phyloP scores from a whole-genome alignment of 1,140 invertebrate genomes.

The Drosophila triauraria region DNA sequence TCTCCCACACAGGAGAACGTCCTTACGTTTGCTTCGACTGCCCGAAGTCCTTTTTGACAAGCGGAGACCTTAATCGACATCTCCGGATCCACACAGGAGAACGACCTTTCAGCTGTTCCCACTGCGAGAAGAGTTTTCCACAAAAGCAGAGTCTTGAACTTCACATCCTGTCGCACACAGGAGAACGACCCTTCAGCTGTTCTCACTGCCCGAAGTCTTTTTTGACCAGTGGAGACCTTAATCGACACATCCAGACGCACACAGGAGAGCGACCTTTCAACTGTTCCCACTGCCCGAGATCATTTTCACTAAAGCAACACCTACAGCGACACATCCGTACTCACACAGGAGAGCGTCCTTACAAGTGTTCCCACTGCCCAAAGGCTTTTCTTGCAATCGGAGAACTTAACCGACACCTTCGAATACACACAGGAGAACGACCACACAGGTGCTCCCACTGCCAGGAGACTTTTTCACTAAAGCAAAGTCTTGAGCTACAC shows the following conservation, averaged over 20 bases:
- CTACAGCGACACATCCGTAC: slow-evolving; percentile 1
- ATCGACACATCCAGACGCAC: slow-evolving; percentile 8
- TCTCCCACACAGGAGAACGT: slow-evolving; percentile 9
- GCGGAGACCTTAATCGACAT: slow-evolving; percentile 9
- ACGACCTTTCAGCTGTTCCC: slow-evolving; percentile 12
- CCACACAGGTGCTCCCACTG: neutral
- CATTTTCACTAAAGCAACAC: slow-evolving; percentile 8
- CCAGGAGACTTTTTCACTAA: neutral
- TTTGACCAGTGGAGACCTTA: slow-evolving; percentile 5
- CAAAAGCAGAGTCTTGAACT: slow-evolving; percentile 5
- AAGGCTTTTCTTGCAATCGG: slow-evolving; percentile 1
- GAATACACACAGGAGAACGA: neutral
- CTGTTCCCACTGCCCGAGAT: slow-evolving; percentile 2
- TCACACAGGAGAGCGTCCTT: slow-evolving; percentile 5
- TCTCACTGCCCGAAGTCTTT: slow-evolving; percentile 4
- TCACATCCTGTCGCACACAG: slow-evolving; percentile 3
- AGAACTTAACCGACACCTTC: neutral
- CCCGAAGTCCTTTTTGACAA: slow-evolving; percentile 5
- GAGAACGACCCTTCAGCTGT: slow-evolving; percentile 4
- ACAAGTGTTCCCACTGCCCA: neutral
- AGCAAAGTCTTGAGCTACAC: neutral
- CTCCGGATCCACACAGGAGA: slow-evolving; percentile 5
- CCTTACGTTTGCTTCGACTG: slow-evolving; percentile 4
- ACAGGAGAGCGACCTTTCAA: slow-evolving; percentile 15
- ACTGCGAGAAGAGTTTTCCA: neutral